Conservation (phyloP, 2,888 invertebrate species). For the Toxonevra muliebris region DNA sequence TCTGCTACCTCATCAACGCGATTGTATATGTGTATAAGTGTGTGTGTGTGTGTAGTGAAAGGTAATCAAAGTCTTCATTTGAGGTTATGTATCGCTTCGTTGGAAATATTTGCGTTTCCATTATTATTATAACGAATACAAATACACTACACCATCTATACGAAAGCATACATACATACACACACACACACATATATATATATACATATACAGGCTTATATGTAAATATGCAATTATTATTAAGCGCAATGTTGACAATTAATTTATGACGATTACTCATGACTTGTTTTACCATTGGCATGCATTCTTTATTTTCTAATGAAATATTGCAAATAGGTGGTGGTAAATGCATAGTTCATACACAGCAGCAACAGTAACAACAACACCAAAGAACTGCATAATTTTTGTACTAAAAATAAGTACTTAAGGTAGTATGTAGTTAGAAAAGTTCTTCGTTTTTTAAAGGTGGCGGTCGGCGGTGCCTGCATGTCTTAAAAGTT, state of each 20-base stretch:
- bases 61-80: constrained; percentile 32
- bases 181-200: constrained; percentile 7
- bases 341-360: not conserved
- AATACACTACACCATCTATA: no score
- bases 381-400: not conserved
- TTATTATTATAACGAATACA: not conserved
- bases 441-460: not conserved
- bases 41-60: not conserved
- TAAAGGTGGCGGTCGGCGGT: not conserved
- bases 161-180: no score
- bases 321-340: not conserved
- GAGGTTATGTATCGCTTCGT: constrained; percentile 20
- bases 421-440: constrained; percentile 1
- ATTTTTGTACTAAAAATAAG: not conserved
- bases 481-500: not conserved
- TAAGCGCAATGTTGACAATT: constrained; percentile 59
- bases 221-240: constrained; percentile 40
- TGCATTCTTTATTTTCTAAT: no score
- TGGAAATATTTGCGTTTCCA: constrained; percentile 26
- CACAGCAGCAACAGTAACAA: constrained; percentile 10
- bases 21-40: not conserved
- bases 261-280: constrained; percentile 63
- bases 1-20: no score
- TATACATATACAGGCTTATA: constrained; percentile 6
- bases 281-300: constrained; percentile 28